phyloP scores from a whole-genome alignment of 2,888 invertebrate species.

The Esperia sulphurella region DNA sequence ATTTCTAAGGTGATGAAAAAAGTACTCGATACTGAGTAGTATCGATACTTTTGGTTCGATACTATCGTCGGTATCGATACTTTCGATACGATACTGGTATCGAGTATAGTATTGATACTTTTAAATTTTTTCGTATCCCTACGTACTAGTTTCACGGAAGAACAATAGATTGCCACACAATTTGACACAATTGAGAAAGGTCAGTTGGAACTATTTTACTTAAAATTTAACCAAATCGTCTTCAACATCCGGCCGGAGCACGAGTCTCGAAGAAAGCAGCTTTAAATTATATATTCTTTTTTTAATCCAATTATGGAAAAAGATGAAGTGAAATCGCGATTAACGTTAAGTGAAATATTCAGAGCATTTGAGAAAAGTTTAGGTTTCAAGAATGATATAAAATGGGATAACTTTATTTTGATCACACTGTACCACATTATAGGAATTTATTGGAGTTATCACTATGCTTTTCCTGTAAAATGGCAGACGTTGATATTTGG shows the following conservation, averaged over 20 bases:
- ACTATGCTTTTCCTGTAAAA: slow-evolving; percentile 61
- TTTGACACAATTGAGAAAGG: slow-evolving; percentile 1
- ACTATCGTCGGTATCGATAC: no score
- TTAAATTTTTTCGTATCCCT: no score
- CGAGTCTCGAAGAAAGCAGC: slow-evolving; percentile 7
- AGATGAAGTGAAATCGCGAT: slow-evolving; percentile 24
- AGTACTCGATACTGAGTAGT: no score
- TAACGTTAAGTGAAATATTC: slow-evolving; percentile 46
- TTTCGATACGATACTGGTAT: no score
- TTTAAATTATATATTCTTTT: neutral
- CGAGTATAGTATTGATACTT: no score
- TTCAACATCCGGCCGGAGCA: slow-evolving; percentile 12
- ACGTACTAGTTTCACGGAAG: neutral
- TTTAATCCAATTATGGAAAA: slow-evolving; percentile 26
- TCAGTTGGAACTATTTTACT: slow-evolving; percentile 13
- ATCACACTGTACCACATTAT: slow-evolving; percentile 57
- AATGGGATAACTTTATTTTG: slow-evolving; percentile 57
- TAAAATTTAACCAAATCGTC: slow-evolving; percentile 16
- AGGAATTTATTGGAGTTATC: slow-evolving; percentile 62
- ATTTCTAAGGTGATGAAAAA: no score
- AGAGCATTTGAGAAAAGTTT: slow-evolving; percentile 53
- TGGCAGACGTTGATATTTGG: slow-evolving; percentile 66
- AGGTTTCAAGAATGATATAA: slow-evolving; percentile 66
- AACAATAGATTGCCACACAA: slow-evolving; percentile 1
- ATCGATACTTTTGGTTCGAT: no score